Evolutionary conservation across 2,797 vertebrate genomes (phyloP), one percentile per base, ranked within the genome.

Genomic region (Lagorchestes hirsutus): DNA sequence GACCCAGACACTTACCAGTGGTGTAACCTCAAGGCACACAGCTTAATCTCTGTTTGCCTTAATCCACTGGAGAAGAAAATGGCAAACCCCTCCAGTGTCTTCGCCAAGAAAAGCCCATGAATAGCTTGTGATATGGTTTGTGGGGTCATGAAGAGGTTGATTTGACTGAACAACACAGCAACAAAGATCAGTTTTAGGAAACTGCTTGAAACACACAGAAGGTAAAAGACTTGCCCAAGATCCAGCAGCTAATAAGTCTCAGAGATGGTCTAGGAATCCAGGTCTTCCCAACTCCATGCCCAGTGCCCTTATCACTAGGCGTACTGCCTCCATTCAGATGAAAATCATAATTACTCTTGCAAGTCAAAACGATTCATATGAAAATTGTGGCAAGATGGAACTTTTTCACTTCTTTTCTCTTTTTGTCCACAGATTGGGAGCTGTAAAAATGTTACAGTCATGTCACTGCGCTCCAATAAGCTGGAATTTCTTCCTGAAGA

Each of bases 381-480:
- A 55, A 24, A 94, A 31, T 55, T 10, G 46, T 31, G 4, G 34
- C 87, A 46, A 0, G 3, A 1, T 0, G 9, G 40, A 34, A 29
- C 90, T 5, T 97, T 11, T 93, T 97, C 28, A 93, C 18, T 90
- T 90, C 1, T 8, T 95, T 95, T 94, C 29, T 55, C 97, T 94
- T 96, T 94, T 95, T 97, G 92, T 58, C 98, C 96, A 1, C 97
- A 99, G 99, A 99, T 99, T n/a, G 99, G 99, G 95, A 99, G 99
- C 98, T 99, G 99, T 98, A 99, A 99, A 98, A 99, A 99, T 0
- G 99, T 99, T 95, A 99, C 99, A 0, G 99, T 99, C 92, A 99
- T 99, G 99, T 99, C 99, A 82, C 99, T 99, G 95, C 99, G 99
- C 93, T 99, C 99, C 90, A 99, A 99, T 98, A 99, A 99, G 87